Evolutionary conservation across 1,140 invertebrate genomes (phyloP), one percentile per base, ranked within the genome.

Genomic region (Drosophila willistoni): DNA sequence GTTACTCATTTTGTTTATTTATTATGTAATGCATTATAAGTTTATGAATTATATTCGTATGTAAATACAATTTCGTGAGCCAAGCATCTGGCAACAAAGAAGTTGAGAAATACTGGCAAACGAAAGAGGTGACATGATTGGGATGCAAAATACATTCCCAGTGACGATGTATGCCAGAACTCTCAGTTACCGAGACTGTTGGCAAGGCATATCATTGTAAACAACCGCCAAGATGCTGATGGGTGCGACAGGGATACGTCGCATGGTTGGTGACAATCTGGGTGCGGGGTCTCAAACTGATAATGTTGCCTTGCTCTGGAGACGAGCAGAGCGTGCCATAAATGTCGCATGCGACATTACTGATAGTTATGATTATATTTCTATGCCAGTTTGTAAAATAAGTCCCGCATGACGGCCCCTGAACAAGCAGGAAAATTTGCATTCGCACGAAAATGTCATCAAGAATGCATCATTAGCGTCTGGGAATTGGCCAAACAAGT

Each of bases 391-490:
- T 64, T 63, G 56, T 56, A 61, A 72, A 70, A 74, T 81, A 65
- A 19, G 70, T 67, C 77, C 62, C 68, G 78, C 78, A 68, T 55
- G 69, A 73, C 51, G 64, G 60, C 68, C 17, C 10, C 9, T 12
- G 7, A 51, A 71, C 63, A 70, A 55, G 34, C 34, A 66, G 57
- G 65, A n/a, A 76, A 80, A 86, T 86, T 87, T 82, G 76, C 76
- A 86, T 86, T 76, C 59, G 69, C 83, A 79, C 76, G 76, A 79
- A 83, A 64, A 81, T 70, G 72, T 77, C 83, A 86, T 83, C 83
- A 73, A 86, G 87, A 86, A 86, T 86, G 83, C 83, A 86, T 86
- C 83, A 86, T 86, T 87, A 87, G 83, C 83, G 85, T 78, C 83
- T 73, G 79, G 76, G 79, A 83, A 87, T 86, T 83, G 83, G 79